Evolutionary conservation across 2,113 vertebrate species (phyloP), one percentile per base, ranked within the genome.

Genomic region (Chloropsis hardwickii): DNA sequence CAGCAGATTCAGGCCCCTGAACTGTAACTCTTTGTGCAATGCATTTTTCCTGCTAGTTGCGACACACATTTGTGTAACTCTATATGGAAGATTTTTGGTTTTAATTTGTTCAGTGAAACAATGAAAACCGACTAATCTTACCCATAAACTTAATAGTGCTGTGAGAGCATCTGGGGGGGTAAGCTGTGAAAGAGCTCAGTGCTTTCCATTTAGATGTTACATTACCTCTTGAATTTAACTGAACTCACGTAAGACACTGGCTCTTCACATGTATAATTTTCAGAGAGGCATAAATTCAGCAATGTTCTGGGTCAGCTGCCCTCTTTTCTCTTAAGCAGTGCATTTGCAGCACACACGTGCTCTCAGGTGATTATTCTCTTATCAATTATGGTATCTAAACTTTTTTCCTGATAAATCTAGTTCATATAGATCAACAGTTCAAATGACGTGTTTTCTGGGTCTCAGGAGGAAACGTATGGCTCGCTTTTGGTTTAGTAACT

Each of bases 331-430:
- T 74, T 62, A 96, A 94, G 90, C 64, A 88, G 65, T 92, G 91
- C 90, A 95, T 98, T 97, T 96, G 92, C 72, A 90, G 71, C 39
- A 42, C 44, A 31, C 73, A 74, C 62, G 29, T 86, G 82, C 67
- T 81, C 95, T 74, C 9, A 50, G 77, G 57, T 23, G 48, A 91
- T 97, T 96, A 94, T 96, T 96, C 81, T 85, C 78, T 93, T 90
- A 73, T 81, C 28, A 18, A 45, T 96, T 96, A 92, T 89, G 50
- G 90, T 88, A 96, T 81, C 74, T 78, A 92, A 94, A 71, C 39
- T 87, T 89, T 85, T 95, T 94, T 84, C 85, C 73, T 81, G 72
- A 77, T 97, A 95, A 98, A 97, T 96, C 90, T 93, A 90, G 89
- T 94, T 94, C 77, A 50, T 93, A 92, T 65, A 77, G 71, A 94